phyloP scores from a whole-genome alignment of 2,113 vertebrate genomes.

The Notarius lentiginosus region DNA sequence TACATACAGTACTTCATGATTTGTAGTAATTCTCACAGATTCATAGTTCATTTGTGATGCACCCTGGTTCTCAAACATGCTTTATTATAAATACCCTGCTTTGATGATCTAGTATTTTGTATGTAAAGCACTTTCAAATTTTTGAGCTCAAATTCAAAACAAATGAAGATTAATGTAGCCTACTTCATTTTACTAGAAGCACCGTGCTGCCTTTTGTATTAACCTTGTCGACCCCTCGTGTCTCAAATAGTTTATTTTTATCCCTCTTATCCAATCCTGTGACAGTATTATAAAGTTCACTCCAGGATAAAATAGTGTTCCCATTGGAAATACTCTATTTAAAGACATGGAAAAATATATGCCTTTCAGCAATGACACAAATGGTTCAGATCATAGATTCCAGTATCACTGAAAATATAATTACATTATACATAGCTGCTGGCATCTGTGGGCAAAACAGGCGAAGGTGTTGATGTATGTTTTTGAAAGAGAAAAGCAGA shows the following conservation, averaged over 20 bases:
- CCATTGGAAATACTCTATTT: slow-evolving; percentile 32
- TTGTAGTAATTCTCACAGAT: neutral
- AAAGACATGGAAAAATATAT: slow-evolving; percentile 23
- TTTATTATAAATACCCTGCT: neutral
- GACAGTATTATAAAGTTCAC: slow-evolving; percentile 43
- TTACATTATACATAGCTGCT: neutral
- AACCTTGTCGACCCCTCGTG: neutral
- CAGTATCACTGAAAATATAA: slow-evolving; percentile 5
- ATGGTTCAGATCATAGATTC: neutral
- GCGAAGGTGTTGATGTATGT: neutral
- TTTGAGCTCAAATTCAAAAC: neutral
- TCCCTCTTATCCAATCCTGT: slow-evolving; percentile 36
- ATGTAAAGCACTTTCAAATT: neutral
- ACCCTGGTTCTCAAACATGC: neutral
- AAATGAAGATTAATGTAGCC: neutral
- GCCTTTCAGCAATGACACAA: slow-evolving; percentile 12
- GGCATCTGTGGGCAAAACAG: neutral
- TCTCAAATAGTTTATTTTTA: neutral
- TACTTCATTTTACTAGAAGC: neutral
- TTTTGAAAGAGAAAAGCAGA: neutral
- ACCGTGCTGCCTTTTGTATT: neutral
- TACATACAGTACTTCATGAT: neutral
- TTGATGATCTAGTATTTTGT: neutral
- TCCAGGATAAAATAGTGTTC: slow-evolving; percentile 27
- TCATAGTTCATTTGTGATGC: neutral